Conservation (phyloP, 2,113 vertebrate species). For the Forbesichthys agassizii region DNA sequence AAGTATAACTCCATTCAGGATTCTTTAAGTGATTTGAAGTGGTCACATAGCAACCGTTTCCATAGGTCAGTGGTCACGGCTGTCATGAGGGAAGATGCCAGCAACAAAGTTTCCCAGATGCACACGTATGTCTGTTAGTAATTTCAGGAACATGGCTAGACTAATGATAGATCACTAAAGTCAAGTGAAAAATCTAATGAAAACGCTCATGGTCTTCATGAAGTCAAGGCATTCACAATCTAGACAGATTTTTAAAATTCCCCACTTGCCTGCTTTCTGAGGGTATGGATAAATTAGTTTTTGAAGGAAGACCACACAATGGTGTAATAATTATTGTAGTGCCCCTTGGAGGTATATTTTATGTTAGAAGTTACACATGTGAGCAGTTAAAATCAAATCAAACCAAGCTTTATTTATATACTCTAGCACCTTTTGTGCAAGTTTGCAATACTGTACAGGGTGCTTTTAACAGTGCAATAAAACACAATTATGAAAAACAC, state of each 20-base stretch:
- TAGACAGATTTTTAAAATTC: conserved; percentile 1
- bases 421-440: no score
- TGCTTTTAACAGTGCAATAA: no score
- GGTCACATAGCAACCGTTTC: conserved; percentile 25
- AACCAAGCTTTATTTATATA: no score
- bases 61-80: conserved; percentile 49
- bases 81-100: conserved; percentile 22
- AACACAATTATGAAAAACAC: no score
- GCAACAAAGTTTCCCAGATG: conserved; percentile 33
- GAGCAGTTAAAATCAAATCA: no score
- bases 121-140: conserved; percentile 19
- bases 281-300: conserved; percentile 10
- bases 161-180: conserved; percentile 10
- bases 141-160: conserved; percentile 7
- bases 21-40: no score
- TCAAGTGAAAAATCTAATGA: conserved; percentile 14
- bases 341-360: no score
- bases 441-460: no score
- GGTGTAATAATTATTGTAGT: not conserved
- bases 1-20: no score
- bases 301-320: not conserved
- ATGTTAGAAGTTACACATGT: no score
- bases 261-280: not conserved
- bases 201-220: not conserved
- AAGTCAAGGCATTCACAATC: not conserved